Evolutionary conservation across 2,888 invertebrate genomes (phyloP).

Genomic region (Stictocephala bisonia): DNA sequence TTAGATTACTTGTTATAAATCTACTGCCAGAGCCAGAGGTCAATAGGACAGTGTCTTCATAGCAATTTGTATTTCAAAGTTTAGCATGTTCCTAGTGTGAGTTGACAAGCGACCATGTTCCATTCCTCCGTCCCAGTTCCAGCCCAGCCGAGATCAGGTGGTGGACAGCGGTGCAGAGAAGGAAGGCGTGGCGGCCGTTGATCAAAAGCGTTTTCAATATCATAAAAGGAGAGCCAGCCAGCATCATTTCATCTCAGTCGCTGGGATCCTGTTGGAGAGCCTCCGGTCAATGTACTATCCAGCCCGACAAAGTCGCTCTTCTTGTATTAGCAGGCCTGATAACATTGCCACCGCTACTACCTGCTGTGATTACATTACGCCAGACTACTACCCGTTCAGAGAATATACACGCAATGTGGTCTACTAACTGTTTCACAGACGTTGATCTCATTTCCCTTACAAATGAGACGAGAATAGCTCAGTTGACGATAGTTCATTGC

Average conservation of each 20-base stretch:
- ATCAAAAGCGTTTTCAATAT: constrained; percentile 40
- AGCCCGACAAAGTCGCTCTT: constrained; percentile 12
- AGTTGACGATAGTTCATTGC: no score
- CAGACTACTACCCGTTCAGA: constrained; percentile 7
- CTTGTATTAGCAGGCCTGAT: constrained; percentile 1
- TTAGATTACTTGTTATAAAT: no score
- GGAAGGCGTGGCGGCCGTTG: not conserved
- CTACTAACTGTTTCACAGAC: no score
- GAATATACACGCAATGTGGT: no score
- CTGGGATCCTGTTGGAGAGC: constrained; percentile 44
- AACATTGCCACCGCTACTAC: not conserved
- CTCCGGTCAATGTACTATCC: constrained; percentile 45
- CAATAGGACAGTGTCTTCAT: no score
- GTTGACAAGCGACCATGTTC: no score
- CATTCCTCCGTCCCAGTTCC: not conserved
- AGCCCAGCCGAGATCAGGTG: not conserved
- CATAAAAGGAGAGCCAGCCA: constrained; percentile 37
- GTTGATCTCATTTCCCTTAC: no score
- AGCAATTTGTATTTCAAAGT: no score
- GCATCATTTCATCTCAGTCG: constrained; percentile 26
- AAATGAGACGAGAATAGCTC: no score
- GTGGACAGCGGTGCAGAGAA: not conserved
- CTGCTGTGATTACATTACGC: not conserved
- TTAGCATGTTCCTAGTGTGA: no score
- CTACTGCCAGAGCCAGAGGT: no score